Evolutionary conservation across 2,888 invertebrate genomes (phyloP).

Genomic region (Aspidapion aeneum): DNA sequence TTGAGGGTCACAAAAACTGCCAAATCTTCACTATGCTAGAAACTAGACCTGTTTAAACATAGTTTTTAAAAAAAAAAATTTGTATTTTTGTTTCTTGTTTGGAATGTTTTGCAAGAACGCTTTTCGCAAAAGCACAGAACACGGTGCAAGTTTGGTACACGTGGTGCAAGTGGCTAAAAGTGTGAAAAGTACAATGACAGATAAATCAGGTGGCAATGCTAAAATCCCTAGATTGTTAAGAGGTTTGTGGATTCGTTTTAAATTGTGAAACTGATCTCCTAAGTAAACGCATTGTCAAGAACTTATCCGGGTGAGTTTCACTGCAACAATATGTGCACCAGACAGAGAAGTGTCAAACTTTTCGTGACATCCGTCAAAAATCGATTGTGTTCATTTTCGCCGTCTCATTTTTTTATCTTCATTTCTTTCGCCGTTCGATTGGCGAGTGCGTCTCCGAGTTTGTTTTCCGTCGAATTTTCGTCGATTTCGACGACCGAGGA

Average conservation of each 20-base stretch:
- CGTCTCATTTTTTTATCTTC: not conserved
- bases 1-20: too few species aligned
- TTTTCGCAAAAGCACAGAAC: too few species aligned
- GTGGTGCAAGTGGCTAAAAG: too few species aligned
- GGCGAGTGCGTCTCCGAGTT: conserved; percentile 58
- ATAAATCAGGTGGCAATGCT: too few species aligned
- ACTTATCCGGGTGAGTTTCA: not conserved
- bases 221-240: too few species aligned
- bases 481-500: conserved; percentile 65
- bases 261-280: not conserved
- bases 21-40: too few species aligned
- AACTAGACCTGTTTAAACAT: too few species aligned
- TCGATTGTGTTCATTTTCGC: not conserved
- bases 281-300: not conserved
- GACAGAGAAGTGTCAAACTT: not conserved
- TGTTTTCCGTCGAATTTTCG: conserved; percentile 52
- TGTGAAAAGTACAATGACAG: too few species aligned
- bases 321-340: not conserved
- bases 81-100: too few species aligned
- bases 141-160: too few species aligned
- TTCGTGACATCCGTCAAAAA: not conserved
- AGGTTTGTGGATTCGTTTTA: not conserved
- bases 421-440: conserved; percentile 68
- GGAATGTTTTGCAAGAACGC: too few species aligned
- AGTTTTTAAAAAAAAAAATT: too few species aligned